Evolutionary conservation across 2,888 invertebrate genomes (phyloP).

Genomic region (Polyommatus iphigenia): DNA sequence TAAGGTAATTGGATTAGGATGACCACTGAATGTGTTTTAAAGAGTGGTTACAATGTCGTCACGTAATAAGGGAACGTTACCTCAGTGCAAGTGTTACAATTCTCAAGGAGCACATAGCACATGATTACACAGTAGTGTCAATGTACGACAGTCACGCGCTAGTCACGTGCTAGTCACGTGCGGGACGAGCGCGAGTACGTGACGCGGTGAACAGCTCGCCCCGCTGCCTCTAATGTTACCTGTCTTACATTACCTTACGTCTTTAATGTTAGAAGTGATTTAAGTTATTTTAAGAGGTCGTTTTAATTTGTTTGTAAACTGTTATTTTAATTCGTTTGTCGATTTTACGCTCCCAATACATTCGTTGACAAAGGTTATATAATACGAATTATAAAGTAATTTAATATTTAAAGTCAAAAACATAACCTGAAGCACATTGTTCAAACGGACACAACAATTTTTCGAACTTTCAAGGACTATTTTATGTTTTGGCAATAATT

Average conservation of each 20-base stretch:
- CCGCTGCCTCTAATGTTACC: neutral
- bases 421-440: neutral
- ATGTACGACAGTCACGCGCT: neutral
- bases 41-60: neutral
- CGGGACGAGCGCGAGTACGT: neutral
- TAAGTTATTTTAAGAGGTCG: neutral
- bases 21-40: neutral
- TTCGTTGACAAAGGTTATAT: no score
- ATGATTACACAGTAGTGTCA: neutral
- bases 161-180: conserved; percentile 3
- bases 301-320: no score
- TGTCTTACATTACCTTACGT: neutral
- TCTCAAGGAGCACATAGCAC: neutral
- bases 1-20: no score
- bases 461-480: neutral
- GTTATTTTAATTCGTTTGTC: no score
- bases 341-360: neutral
- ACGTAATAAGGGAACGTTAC: neutral
- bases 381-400: neutral
- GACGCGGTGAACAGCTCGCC: neutral
- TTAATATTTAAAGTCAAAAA: neutral
- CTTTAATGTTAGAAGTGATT: neutral
- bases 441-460: neutral
- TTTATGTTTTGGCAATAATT: neutral
- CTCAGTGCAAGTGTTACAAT: neutral